Evolutionary conservation across 2,888 invertebrate genomes (phyloP).

Genomic region (Incurvaria masculella): DNA sequence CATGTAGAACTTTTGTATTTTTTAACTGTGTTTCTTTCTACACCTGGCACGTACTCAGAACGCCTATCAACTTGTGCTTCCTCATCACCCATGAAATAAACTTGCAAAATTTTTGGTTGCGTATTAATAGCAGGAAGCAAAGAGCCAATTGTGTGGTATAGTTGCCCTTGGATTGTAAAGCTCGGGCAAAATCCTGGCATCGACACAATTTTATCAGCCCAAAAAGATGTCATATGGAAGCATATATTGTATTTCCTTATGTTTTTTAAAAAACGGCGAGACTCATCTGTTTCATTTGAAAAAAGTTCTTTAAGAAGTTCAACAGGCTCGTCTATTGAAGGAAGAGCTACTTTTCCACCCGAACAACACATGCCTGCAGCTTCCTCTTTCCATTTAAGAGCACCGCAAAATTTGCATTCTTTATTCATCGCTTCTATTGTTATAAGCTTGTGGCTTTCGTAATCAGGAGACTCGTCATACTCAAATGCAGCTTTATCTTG

Average conservation of each 20-base stretch:
- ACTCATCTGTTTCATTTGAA: not conserved
- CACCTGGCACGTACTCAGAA: slow-evolving; percentile 17
- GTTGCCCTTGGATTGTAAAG: slow-evolving; percentile 22
- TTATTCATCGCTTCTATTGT: not conserved
- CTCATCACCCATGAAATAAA: slow-evolving; percentile 23
- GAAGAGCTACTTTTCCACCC: slow-evolving; percentile 5
- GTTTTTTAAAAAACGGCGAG: not conserved
- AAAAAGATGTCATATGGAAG: slow-evolving; percentile 19
- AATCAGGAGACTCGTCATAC: too few relatives aligned
- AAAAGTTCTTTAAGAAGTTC: slow-evolving; percentile 3
- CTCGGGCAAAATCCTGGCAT: slow-evolving; percentile 19
- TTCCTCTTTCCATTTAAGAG: slow-evolving; percentile 9
- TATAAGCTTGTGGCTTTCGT: too few relatives aligned
- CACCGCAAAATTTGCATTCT: slow-evolving; percentile 1
- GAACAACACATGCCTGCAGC: slow-evolving; percentile 9
- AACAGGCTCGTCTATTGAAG: slow-evolving; percentile 2
- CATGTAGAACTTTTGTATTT: slow-evolving; percentile 21
- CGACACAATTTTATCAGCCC: slow-evolving; percentile 11
- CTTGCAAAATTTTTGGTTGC: slow-evolving; percentile 20
- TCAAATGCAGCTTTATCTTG: too few relatives aligned
- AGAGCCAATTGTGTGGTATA: slow-evolving; percentile 21
- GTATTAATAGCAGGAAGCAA: slow-evolving; percentile 16
- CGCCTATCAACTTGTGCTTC: slow-evolving; percentile 16
- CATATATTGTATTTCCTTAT: slow-evolving; percentile 15
- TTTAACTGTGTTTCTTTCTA: slow-evolving; percentile 18